Conservation (phyloP, 2,797 vertebrate genomes). For the Sciaenops ocellatus region DNA sequence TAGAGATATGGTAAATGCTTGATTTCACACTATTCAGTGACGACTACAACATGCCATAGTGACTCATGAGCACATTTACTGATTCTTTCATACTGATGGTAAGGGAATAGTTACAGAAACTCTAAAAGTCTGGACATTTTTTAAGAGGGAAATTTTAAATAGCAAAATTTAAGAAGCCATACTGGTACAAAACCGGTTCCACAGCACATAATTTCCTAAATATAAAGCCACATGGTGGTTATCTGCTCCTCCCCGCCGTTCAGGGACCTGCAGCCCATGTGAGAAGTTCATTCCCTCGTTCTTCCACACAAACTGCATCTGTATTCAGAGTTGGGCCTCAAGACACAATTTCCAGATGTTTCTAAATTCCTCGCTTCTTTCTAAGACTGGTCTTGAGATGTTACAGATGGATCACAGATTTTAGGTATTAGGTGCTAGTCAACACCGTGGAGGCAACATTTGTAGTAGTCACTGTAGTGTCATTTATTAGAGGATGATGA, state of each 20-base stretch:
- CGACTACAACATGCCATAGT: not conserved
- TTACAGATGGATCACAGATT: slow-evolving; percentile 31
- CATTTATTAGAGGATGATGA: slow-evolving; percentile 1
- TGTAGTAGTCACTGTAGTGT: not conserved
- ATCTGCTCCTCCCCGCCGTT: slow-evolving; percentile 43
- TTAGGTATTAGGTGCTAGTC: slow-evolving; percentile 1
- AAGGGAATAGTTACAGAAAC: not conserved
- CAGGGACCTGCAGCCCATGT: slow-evolving; percentile 63
- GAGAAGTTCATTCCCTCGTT: slow-evolving; percentile 69
- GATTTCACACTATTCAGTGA: not conserved
- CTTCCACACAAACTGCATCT: slow-evolving; percentile 62
- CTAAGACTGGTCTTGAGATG: slow-evolving; percentile 26
- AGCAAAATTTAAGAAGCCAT: slow-evolving; percentile 7
- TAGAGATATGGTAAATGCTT: not conserved
- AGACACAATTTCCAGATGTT: slow-evolving; percentile 76
- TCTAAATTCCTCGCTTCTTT: slow-evolving; percentile 50
- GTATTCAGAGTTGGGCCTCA: slow-evolving; percentile 62
- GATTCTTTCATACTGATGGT: not conserved
- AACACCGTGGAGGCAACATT: not conserved
- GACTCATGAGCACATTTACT: slow-evolving; percentile 7
- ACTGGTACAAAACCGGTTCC: slow-evolving; percentile 29
- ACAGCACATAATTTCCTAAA: slow-evolving; percentile 35
- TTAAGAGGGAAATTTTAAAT: not conserved
- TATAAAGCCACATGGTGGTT: slow-evolving; percentile 46
- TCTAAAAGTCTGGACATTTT: not conserved